These are phyloP conservation scores for Antennarius maculatus DNA, from an alignment of 2,797 vertebrate species.

Conservation along the genomic window DNA sequence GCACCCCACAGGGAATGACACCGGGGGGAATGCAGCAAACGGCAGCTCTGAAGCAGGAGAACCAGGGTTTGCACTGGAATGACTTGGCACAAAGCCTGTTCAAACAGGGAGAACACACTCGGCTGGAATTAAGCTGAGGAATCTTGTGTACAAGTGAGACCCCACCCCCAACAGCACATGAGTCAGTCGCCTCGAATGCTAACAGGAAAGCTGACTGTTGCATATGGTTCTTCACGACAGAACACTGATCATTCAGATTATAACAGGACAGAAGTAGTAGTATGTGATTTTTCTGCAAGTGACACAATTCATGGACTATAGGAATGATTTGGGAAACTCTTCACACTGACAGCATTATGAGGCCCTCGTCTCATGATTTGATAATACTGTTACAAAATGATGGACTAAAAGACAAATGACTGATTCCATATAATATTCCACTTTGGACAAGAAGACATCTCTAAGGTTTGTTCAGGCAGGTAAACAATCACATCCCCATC, in stretches of 20 bases:
- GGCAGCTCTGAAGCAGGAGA: constrained; percentile 26
- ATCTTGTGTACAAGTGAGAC: constrained; percentile 52
- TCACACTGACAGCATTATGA: neutral
- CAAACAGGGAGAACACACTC: constrained; percentile 57
- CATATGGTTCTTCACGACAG: too few species aligned
- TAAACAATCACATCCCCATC: constrained; percentile 13
- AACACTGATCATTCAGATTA: too few species aligned
- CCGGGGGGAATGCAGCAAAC: constrained; percentile 16
- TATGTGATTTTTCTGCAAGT: too few species aligned
- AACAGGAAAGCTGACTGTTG: neutral
- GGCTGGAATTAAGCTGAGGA: constrained; percentile 68
- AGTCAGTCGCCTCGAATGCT: constrained; percentile 17
- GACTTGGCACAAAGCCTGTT: constrained; percentile 67
- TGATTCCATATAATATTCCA: neutral
- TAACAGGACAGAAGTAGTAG: too few species aligned
- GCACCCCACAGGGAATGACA: constrained; percentile 57
- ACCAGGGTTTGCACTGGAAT: constrained; percentile 57
- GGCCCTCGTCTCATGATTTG: neutral
- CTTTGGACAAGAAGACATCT: constrained; percentile 2
- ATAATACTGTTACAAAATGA: neutral
- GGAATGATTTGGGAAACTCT: neutral
- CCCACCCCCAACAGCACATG: constrained; percentile 41
- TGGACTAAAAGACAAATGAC: neutral
- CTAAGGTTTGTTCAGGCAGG: neutral
- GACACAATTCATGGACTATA: too few species aligned